Conservation (phyloP, 2,113 vertebrate species). For the Aramus guarauna region DNA sequence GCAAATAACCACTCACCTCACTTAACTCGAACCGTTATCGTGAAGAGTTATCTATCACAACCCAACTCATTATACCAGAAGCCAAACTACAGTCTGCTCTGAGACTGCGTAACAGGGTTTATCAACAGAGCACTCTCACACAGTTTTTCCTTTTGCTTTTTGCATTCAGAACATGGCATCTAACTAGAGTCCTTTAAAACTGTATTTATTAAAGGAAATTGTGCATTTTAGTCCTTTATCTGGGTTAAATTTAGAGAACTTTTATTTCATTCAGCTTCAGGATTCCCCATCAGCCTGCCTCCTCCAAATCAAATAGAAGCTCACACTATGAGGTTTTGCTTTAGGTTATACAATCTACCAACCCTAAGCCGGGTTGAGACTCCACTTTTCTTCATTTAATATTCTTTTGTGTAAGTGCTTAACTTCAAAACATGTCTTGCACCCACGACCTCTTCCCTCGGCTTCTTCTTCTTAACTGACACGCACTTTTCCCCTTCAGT, state of each 20-base stretch:
- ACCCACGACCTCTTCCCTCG: not conserved
- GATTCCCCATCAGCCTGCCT: not conserved
- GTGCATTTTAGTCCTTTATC: not conserved
- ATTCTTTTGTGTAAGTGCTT: not conserved
- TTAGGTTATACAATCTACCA: not conserved
- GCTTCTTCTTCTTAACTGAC: not conserved
- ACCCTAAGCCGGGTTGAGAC: not conserved
- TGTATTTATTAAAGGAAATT: not conserved
- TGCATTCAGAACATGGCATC: not conserved
- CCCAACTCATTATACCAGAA: not conserved
- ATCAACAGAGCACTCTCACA: not conserved
- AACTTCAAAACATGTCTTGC: not conserved
- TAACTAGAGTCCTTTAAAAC: not conserved
- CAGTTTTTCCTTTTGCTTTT: not conserved
- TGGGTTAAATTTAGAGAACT: not conserved
- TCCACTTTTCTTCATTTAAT: not conserved
- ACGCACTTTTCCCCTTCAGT: not conserved
- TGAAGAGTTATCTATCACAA: not conserved
- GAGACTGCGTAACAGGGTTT: not conserved
- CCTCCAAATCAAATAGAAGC: not conserved
- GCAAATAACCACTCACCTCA: not conserved
- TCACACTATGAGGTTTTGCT: not conserved
- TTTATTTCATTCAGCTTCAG: not conserved
- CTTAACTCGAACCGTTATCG: rapidly evolving
- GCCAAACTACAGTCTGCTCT: not conserved